These are phyloP conservation scores for Temnothorax rugatulus DNA, from an alignment of 2,888 invertebrate genomes.

Conservation along the genomic window DNA sequence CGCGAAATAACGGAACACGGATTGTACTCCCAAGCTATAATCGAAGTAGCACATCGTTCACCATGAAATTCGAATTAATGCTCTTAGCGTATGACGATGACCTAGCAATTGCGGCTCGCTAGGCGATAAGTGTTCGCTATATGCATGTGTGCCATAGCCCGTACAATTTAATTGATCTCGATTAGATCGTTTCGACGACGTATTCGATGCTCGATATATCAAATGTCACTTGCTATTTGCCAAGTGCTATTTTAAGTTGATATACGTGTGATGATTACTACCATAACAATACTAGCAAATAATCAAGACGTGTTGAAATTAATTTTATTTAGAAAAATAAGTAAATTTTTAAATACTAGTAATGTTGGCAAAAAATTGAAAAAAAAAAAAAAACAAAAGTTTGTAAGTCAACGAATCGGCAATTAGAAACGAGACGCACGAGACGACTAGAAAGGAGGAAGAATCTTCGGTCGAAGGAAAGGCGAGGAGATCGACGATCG, in stretches of 20 bases:
- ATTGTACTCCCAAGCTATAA: neutral
- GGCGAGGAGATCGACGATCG: conserved; percentile 57
- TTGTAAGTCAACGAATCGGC: neutral
- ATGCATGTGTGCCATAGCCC: neutral
- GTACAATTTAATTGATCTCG: conserved; percentile 21
- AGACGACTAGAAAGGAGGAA: conserved; percentile 30
- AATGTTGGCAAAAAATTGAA: too few species aligned
- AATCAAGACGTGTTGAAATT: conserved; percentile 19
- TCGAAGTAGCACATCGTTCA: conserved; percentile 18
- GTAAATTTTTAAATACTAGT: neutral
- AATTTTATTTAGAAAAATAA: conserved; percentile 5
- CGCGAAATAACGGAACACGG: conserved; percentile 21
- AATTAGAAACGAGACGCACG: neutral
- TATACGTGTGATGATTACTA: neutral
- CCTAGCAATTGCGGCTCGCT: neutral
- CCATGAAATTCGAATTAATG: conserved; percentile 3
- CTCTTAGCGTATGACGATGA: neutral
- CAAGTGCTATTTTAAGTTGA: conserved; percentile 40
- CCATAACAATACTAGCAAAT: neutral
- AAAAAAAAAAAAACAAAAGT: neutral
- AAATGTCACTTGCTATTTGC: neutral
- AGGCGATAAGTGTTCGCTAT: neutral
- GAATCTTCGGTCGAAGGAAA: conserved; percentile 12
- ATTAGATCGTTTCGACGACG: neutral
- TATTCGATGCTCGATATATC: neutral